Base-by-base conservation (phyloP, 1,140 invertebrate genomes). In the Daktulosphaira vitifoliae region DNA sequence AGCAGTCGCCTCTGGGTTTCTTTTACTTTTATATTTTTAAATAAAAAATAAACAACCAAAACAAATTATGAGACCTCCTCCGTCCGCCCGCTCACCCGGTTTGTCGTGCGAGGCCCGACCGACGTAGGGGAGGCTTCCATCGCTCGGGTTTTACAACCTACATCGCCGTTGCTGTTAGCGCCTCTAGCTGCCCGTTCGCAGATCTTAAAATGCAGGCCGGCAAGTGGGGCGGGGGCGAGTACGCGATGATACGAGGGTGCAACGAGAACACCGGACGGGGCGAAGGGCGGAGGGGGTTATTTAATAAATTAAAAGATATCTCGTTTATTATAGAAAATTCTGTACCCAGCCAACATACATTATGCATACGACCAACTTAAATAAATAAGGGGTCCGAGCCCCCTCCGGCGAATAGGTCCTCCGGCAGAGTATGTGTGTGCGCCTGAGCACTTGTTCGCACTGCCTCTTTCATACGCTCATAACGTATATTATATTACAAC, bases 241-340 rank as follows among this genome's bases (percentile, higher is more conserved):
- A n/a, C n/a, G 51, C 37, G 52, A n/a, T 38, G 39, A 59, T 42
- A 44, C 54, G 42, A 62, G 42, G 46, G 56, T 38, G 39, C 39
- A 44, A 59, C 37, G 42, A 62, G 42, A 46, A 39, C 38, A 42
- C 25, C 39, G 39, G 39, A 4, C 39, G 3, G 9, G n/a, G 39
- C 39, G n/a, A 4, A 7, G 29, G 29, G 29, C 29, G 11, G 29
- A 11, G 29, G 39, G 3, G n/a, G 66, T 66, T 66, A 66, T 66
- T 66, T 66, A 66, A 66, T 66, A 66, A 66, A 66, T 66, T 66
- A 66, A 66, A 66, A 56, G 66, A 59, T 56, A 66, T 66, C 53
- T 66, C 66, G 54, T 66, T 66, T 66, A 66, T 66, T 66, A 66
- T 66, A 59, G 54, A 66, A 66, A 66, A 66, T 66, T 66, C 66